Base-by-base conservation (phyloP, 2,888 invertebrate genomes). In the Lamellibrachia columna region DNA sequence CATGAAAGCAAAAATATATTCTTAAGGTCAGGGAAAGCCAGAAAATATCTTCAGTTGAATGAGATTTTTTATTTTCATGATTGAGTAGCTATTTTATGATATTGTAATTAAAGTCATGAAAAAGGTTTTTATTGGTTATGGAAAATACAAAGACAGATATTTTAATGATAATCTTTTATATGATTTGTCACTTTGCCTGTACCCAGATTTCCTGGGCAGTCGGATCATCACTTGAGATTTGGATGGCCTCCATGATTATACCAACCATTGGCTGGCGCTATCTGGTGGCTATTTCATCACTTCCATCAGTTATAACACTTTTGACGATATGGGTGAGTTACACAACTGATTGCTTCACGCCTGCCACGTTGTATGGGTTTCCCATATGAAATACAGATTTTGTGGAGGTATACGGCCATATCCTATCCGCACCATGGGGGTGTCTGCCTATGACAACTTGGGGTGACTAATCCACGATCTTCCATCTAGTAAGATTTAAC, bases 131-230 rank as follows among this genome's bases (percentile, higher is more conserved):
- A 75, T 11, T 75, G 75, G 2, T 75, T 75, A 75, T 11, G 22
- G 75, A 75, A 75, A 75, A 22, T 75, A 75, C 75, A 75, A 15
- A 75, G 15, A n/a, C n/a, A n/a, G 75, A 75, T 75, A 4, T 22
- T 75, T 22, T 22, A 22, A n/a, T 75, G 40, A 40, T 75, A 15
- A 75, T 75, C 22, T 75, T 75, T 11, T 75, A n/a, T 75, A 15
- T 75, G 75, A n/a, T 15, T 75, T 75, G 40, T 40, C 40, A 40
- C 40, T 40, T 40, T 40, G 40, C 40, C 1, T 40, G 40, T 75
- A n/a, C 95, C 6, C 94, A 96, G 96, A 93, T 96, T 52, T 95
- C 95, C 92, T 96, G 96, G 96, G 96, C 96, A 6, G n/a, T 94
- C 15, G 96, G 96, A 7, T 95, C 95, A 15, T 93, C 95, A 92